These are phyloP conservation scores for Tethya wilhelma DNA, from an alignment of 37 sponge, comb jelly and placozoan genomes.

Conservation along the genomic window DNA sequence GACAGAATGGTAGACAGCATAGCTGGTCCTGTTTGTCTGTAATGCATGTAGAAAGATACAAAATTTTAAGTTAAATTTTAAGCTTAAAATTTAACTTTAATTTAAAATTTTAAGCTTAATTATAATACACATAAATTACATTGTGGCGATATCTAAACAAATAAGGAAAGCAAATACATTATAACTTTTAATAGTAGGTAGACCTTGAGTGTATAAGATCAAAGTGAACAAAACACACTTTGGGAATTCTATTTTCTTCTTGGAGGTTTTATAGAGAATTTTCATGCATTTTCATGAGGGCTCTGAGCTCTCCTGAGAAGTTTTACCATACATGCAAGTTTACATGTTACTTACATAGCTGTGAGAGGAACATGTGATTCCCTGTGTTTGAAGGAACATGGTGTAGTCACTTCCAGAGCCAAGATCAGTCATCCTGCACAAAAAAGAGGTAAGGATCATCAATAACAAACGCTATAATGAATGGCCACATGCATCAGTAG, in stretches of 20 bases:
- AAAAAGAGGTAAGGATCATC: neutral
- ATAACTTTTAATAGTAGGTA: no score
- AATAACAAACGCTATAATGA: no score
- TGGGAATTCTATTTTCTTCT: no score
- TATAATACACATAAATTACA: neutral
- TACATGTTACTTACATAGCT: constrained; percentile 29
- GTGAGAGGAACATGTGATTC: constrained; percentile 61
- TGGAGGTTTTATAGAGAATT: neutral
- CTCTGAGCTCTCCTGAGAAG: no score
- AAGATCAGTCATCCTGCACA: constrained; percentile 29
- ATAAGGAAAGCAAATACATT: neutral
- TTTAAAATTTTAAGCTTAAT: neutral
- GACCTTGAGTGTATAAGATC: no score
- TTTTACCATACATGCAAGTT: neutral
- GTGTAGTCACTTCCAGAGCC: constrained; percentile 86
- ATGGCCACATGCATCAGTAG: no score
- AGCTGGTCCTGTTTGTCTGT: constrained; percentile 16
- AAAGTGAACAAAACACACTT: no score
- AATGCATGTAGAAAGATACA: neutral
- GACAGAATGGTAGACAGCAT: constrained; percentile 80
- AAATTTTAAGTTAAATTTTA: neutral
- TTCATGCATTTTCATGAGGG: no score
- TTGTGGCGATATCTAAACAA: neutral
- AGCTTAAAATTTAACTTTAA: neutral
- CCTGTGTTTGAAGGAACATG: constrained; percentile 60